Percentiles rank a stretch among this genome's conserved stretches.
Evolutionary conservation across 2,113 vertebrate genomes (phyloP).

Genomic region (Bothrops jararaca): DNA sequence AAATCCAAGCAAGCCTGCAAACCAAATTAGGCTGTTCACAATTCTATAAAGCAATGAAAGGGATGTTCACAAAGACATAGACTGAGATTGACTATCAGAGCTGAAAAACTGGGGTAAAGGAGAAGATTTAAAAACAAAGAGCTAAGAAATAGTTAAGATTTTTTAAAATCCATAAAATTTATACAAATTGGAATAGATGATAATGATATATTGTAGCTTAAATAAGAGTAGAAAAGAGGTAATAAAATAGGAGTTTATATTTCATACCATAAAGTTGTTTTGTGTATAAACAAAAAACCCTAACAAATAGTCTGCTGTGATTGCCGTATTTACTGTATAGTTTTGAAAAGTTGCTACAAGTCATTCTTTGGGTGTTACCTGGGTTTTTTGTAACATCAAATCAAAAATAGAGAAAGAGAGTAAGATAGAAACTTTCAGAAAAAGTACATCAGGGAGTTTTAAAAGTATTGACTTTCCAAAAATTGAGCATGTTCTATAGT

Average conservation of each 20-base stretch:
- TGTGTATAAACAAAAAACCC: too few species aligned
- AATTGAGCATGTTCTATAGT: neutral
- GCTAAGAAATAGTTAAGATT: neutral
- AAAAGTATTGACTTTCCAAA: neutral
- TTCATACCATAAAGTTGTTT: too few species aligned
- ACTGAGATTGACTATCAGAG: neutral
- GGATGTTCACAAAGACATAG: neutral
- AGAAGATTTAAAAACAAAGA: neutral
- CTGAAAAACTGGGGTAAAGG: neutral
- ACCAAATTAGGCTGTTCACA: neutral
- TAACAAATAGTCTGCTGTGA: neutral
- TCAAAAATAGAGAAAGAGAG: conserved; percentile 51
- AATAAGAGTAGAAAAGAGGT: too few species aligned
- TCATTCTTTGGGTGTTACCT: conserved; percentile 46
- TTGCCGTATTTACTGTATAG: conserved; percentile 41
- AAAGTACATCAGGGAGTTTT: conserved; percentile 24
- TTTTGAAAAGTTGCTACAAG: conserved; percentile 52
- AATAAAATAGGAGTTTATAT: too few species aligned
- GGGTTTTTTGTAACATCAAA: conserved; percentile 38
- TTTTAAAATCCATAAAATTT: neutral
- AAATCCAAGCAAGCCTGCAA: neutral
- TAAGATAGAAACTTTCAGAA: conserved; percentile 43
- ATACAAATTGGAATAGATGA: neutral
- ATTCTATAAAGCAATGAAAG: neutral
- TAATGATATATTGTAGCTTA: neutral